Evolutionary conservation across 2,888 invertebrate species (phyloP), one percentile per base, ranked within the genome.

Genomic region (Agrochola circellaris): DNA sequence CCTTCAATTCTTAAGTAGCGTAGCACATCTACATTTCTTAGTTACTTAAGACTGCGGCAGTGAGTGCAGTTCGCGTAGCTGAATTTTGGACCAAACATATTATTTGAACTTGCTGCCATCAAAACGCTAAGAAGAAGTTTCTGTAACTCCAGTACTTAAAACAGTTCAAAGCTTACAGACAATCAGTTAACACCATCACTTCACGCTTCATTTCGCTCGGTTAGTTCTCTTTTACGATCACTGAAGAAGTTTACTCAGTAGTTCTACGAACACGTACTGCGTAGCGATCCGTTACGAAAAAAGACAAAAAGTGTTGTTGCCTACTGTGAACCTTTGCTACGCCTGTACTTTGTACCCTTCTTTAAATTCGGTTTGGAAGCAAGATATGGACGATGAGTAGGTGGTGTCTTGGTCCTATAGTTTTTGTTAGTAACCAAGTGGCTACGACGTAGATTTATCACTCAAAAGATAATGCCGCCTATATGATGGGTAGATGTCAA

Each of bases 111-210:
- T 51, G 20, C 51, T 51, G 51, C 51, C 20, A 51, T 51, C 51
- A 20, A 51, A 20, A 20, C 51, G 20, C 7, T 20, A 20, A 17
- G 51, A 20, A 51, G 20, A 20, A 51, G 20, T 51, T 51, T n/a
- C 15, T 58, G 72, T 58, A 48, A 42, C 20, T 64, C 3, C 7
- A 42, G 61, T 56, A 62, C 30, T 30, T 62, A 23, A 26, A 65
- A 5, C 58, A 75, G 65, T 81, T 69, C 42, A 61, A 75, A 80
- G 75, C 68, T 17, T 17, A 1, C 74, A 80, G 58, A 81, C 71
- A 71, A 82, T 68, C 71, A 82, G 82, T 82, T 56, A 72, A 17
- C 72, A 70, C 34, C 67, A 77, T 68, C 64, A 72, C 58, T 69
- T 65, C 51, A n/a, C 72, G 34, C 58, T 54, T 42, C 68, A 65